Conservation (phyloP, 2,113 vertebrate genomes). For the Bettongia penicillata region DNA sequence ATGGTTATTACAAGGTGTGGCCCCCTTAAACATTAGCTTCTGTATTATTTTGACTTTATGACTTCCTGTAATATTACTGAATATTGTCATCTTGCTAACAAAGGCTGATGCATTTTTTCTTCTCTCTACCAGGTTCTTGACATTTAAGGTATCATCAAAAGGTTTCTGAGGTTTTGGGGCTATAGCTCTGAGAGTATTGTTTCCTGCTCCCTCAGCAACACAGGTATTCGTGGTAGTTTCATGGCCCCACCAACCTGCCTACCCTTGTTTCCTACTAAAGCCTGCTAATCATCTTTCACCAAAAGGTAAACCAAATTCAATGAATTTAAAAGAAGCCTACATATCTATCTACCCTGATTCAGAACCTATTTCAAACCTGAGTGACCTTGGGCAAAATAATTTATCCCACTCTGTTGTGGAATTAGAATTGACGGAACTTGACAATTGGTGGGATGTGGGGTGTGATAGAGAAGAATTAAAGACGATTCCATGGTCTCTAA, state of each 20-base stretch:
- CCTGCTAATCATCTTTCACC: neutral
- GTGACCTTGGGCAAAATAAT: neutral
- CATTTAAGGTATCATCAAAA: conserved; percentile 84
- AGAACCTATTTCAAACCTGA: neutral
- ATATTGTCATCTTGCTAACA: conserved; percentile 77
- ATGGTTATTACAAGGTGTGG: conserved; percentile 72
- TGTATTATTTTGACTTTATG: conserved; percentile 78
- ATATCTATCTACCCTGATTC: neutral
- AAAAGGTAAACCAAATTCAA: neutral
- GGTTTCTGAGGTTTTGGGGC: conserved; percentile 85
- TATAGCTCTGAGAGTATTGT: conserved; percentile 78
- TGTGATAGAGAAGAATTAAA: neutral
- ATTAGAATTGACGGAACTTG: neutral
- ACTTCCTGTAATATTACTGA: conserved; percentile 81
- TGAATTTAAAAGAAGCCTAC: neutral
- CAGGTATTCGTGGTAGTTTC: conserved; percentile 26
- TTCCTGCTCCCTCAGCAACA: conserved; percentile 69
- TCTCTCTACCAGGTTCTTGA: conserved; percentile 79
- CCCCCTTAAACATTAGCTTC: conserved; percentile 71
- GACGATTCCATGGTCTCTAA: neutral
- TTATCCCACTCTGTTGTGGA: neutral
- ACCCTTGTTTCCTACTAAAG: neutral
- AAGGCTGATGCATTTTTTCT: conserved; percentile 78
- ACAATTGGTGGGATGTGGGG: neutral
- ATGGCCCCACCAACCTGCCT: neutral